Base-by-base conservation (phyloP, 1,140 invertebrate species). In the Drosophila bocki region DNA sequence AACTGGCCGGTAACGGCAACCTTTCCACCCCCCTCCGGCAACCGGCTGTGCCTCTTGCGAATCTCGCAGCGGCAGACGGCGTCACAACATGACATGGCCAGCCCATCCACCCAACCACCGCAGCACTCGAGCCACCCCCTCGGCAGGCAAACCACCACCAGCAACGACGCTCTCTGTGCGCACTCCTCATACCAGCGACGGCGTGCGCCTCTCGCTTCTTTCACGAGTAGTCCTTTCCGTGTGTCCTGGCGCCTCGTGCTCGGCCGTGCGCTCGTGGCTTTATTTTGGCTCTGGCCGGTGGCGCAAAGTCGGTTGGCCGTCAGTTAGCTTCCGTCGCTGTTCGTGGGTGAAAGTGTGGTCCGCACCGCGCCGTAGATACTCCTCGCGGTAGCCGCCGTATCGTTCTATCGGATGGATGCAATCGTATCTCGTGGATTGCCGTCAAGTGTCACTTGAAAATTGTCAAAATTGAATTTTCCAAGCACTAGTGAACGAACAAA, bases 321-420 rank as follows among this genome's bases (percentile, higher is more conserved):
- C 78, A 87, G 84, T 87, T 84, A 71, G 81, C 54, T 80, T 65
- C 74, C 50, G 77, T 80, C 80, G 53, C 58, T 62, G 77, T 70
- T 78, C 80, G 85, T 87, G 80, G 84, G 69, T 90, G 84, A 90
- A 90, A 80, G 84, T 87, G 57, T 45, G 59, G n/a, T 64, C 37
- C 9, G 35, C 51, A 22, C 13, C 67, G 68, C 60, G 45, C 17
- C 64, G 39, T 64, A 62, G 29, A 61, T 44, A 56, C 53, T 42
- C 47, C 22, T 35, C 19, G 22, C 32, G 60, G 44, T 41, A 39
- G 63, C 48, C 44, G 48, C 29, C 33, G 53, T 39, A 60, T 63
- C 70, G 70, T 79, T 26, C 51, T 50, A 67, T 56, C 53, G 69
- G 37, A 39, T 69, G 62, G 44, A 60, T 67, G 63, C 65, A 58